Evolutionary conservation across 1,140 invertebrate species (phyloP).

Genomic region (Lanistes nyassanus): DNA sequence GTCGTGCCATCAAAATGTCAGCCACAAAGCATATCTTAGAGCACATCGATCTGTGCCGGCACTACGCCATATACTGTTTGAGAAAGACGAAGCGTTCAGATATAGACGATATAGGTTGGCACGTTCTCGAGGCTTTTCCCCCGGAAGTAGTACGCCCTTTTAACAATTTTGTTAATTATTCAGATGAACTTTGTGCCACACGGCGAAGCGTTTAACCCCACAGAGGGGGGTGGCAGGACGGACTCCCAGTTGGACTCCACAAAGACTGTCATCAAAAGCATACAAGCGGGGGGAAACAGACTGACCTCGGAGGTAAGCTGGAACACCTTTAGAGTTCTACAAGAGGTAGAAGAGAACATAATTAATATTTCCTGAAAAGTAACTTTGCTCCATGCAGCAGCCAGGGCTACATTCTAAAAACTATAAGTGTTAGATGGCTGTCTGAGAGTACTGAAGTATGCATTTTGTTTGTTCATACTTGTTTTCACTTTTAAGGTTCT

Average conservation of each 20-base stretch:
- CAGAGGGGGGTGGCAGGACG: constrained; percentile 37
- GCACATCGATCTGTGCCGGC: too few species aligned
- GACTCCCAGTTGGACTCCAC: constrained; percentile 23
- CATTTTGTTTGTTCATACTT: neutral
- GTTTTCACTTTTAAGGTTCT: neutral
- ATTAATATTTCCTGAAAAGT: too few species aligned
- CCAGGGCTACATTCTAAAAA: neutral
- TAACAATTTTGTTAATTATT: too few species aligned
- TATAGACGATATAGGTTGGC: too few species aligned
- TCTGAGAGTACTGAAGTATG: neutral
- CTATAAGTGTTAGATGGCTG: neutral
- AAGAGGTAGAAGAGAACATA: too few species aligned
- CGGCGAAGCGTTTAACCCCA: constrained; percentile 44
- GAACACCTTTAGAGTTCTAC: too few species aligned
- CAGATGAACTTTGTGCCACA: constrained; percentile 20
- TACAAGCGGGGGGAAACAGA: constrained; percentile 21
- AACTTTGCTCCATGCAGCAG: neutral
- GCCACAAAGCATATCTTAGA: too few species aligned
- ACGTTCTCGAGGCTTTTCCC: too few species aligned
- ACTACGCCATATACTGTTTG: too few species aligned
- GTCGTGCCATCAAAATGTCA: too few species aligned
- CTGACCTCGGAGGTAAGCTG: constrained; percentile 29
- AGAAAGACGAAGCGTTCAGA: too few species aligned
- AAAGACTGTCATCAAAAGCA: constrained; percentile 24
- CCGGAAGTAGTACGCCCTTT: too few species aligned